Evolutionary conservation across 2,797 vertebrate species (phyloP).

Genomic region (Bufotes viridis): DNA sequence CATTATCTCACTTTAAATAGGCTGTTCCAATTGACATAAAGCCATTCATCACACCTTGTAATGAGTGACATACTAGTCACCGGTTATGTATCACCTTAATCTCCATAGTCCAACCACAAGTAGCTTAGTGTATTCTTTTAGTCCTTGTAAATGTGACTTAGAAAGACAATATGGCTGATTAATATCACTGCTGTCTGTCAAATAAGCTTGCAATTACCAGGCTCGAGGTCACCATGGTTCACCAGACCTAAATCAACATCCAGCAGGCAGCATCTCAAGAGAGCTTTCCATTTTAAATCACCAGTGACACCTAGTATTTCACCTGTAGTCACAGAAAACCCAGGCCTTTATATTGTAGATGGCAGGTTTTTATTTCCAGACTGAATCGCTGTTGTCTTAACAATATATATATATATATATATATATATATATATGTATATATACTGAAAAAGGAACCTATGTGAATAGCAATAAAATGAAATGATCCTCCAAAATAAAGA

Average conservation of each 20-base stretch:
- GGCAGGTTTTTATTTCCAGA: background rate
- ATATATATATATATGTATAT: background rate
- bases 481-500: conserved; percentile 4
- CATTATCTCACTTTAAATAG: background rate
- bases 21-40: background rate
- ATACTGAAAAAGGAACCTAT: background rate
- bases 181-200: conserved; percentile 36
- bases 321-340: conserved; percentile 9
- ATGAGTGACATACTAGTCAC: conserved; percentile 7
- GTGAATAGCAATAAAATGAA: background rate
- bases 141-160: conserved; percentile 14
- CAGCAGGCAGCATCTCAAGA: conserved; percentile 32
- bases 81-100: conserved; percentile 29
- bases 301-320: conserved; percentile 25
- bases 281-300: conserved; percentile 40
- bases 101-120: conserved; percentile 23
- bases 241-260: conserved; percentile 40
- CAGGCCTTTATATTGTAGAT: background rate
- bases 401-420: background rate
- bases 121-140: conserved; percentile 4
- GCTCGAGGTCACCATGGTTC: conserved; percentile 35
- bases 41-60: background rate
- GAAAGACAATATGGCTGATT: conserved; percentile 51
- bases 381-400: background rate
- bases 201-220: conserved; percentile 45